phyloP scores from a whole-genome alignment of 2,888 invertebrate species.

The Heliconius aoede region DNA sequence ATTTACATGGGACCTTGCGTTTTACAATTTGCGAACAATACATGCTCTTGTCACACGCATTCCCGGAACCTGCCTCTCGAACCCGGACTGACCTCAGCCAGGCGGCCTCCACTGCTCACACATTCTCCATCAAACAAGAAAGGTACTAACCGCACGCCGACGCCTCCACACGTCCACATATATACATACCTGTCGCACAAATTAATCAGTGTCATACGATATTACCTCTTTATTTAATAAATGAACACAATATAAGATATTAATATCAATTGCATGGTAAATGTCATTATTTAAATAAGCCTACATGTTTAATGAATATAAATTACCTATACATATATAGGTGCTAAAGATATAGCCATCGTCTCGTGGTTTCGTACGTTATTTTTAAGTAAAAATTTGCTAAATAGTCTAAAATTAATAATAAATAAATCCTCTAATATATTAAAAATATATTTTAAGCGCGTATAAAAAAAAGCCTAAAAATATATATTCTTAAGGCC shows the following conservation, averaged over 20 bases:
- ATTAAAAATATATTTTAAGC: too few species aligned
- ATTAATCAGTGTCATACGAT: conserved; percentile 42
- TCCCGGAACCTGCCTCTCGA: conserved; percentile 72
- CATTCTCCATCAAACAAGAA: conserved; percentile 50
- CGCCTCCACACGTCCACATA: conserved; percentile 26
- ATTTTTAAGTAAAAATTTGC: neutral
- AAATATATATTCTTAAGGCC: too few species aligned
- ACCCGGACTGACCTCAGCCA: conserved; percentile 68
- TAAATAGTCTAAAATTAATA: too few species aligned
- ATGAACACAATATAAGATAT: neutral
- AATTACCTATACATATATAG: neutral
- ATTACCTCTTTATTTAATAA: conserved; percentile 39
- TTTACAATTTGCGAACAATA: conserved; percentile 64
- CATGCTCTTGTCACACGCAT: conserved; percentile 75
- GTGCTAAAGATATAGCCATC: neutral
- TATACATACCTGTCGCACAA: conserved; percentile 30
- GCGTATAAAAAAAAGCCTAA: too few species aligned
- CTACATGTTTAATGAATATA: neutral
- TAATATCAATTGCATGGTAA: conserved; percentile 6
- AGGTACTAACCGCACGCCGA: conserved; percentile 42
- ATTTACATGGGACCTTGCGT: conserved; percentile 75
- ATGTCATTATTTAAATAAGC: conserved; percentile 8
- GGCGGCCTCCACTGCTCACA: conserved; percentile 59
- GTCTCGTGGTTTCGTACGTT: neutral
- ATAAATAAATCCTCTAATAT: too few species aligned